Conservation (phyloP, 2,797 vertebrate species). For the Babyrousa celebensis region DNA sequence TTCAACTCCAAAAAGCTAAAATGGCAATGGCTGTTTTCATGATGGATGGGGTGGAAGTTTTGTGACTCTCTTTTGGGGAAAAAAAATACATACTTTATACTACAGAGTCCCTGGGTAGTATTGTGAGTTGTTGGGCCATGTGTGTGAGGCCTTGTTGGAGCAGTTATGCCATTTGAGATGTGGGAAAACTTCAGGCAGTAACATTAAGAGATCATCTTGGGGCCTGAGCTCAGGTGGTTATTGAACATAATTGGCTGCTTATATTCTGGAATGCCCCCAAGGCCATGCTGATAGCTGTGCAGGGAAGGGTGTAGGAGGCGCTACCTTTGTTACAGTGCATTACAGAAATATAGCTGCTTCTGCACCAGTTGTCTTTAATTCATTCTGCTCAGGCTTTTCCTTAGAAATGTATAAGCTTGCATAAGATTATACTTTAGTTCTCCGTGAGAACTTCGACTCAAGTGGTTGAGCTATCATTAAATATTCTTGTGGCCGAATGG, state of each 20-base stretch:
- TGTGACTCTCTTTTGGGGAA: neutral
- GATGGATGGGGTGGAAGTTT: neutral
- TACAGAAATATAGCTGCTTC: neutral
- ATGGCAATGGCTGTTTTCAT: conserved; percentile 26
- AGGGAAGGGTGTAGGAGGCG: neutral
- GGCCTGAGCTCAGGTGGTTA: neutral
- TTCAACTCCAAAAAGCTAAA: conserved; percentile 1
- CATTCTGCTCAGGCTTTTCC: conserved; percentile 6
- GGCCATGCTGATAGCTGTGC: neutral
- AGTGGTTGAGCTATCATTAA: neutral
- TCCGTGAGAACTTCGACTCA: conserved; percentile 7
- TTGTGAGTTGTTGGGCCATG: neutral
- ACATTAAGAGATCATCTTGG: neutral
- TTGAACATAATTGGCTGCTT: neutral
- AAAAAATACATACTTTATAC: neutral
- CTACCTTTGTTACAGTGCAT: neutral
- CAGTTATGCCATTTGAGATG: neutral
- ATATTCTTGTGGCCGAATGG: neutral
- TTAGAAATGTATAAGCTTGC: neutral
- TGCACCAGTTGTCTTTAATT: neutral
- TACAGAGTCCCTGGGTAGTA: neutral
- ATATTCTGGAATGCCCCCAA: neutral
- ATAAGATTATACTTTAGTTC: neutral
- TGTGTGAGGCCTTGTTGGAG: neutral
- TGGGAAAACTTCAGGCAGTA: neutral